These are phyloP conservation scores for Pampusana beccarii DNA, from an alignment of 2,113 vertebrate genomes.

Conservation along the genomic window DNA sequence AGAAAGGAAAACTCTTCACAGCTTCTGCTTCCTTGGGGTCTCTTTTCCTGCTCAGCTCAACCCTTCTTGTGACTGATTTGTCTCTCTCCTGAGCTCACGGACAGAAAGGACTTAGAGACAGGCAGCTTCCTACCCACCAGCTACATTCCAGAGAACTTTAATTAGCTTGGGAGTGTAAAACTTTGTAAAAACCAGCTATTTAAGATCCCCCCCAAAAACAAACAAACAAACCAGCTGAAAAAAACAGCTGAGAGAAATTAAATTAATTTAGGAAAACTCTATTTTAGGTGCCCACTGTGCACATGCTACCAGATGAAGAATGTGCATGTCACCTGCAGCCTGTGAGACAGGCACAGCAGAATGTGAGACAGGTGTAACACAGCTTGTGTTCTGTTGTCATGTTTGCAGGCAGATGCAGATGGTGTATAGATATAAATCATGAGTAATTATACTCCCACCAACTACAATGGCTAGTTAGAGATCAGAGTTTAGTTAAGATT, in stretches of 20 bases:
- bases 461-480: neutral
- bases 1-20: too few relatives aligned
- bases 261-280: neutral
- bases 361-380: neutral
- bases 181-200: neutral
- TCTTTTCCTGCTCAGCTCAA: neutral
- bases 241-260: neutral
- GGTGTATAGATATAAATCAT: neutral
- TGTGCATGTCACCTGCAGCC: neutral
- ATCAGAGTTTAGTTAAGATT: neutral
- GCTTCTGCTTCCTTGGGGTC: too few relatives aligned
- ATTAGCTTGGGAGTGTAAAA: neutral
- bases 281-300: neutral
- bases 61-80: neutral
- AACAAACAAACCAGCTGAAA: too few relatives aligned
- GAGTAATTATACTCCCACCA: neutral
- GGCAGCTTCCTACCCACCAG: neutral
- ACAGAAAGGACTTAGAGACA: neutral
- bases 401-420: neutral
- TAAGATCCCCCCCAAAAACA: neutral
- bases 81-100: neutral
- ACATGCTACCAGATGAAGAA: neutral
- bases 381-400: neutral
- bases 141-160: neutral
- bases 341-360: neutral